These are phyloP conservation scores for Bucorvus abyssinicus DNA, from an alignment of 2,797 vertebrate genomes.

Conservation along the genomic window DNA sequence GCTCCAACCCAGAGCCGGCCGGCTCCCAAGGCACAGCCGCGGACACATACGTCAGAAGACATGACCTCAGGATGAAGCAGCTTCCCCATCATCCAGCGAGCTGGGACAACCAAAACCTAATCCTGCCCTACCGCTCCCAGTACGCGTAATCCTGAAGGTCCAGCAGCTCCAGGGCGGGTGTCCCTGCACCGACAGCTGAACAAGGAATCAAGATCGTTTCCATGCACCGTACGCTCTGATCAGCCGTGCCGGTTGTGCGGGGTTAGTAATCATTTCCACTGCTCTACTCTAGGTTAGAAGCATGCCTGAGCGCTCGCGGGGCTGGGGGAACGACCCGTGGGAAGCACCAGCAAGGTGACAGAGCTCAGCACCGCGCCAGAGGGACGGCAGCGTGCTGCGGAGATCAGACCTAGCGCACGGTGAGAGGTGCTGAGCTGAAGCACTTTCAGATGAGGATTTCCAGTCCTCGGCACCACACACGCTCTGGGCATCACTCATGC, in stretches of 20 bases:
- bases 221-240: slow-evolving; percentile 54
- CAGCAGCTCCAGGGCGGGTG: neutral
- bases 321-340: slow-evolving; percentile 44
- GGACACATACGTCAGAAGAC: neutral
- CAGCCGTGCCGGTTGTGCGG: neutral
- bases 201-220: neutral
- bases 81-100: neutral
- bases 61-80: neutral
- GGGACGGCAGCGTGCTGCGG: neutral
- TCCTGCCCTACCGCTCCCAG: neutral
- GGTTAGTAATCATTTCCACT: slow-evolving; percentile 68
- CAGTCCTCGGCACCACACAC: neutral
- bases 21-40: neutral
- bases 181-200: neutral
- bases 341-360: slow-evolving; percentile 49
- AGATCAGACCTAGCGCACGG: neutral
- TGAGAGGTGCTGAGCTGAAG: neutral
- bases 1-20: neutral
- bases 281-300: slow-evolving; percentile 73
- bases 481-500: neutral
- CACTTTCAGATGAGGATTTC: neutral
- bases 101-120: neutral
- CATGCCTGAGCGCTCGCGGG: slow-evolving; percentile 33
- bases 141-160: neutral
- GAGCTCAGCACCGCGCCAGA: neutral